Percentiles rank a stretch among this genome's conserved stretches.
These are phyloP conservation scores for Ditula angustiorana DNA, from an alignment of 2,888 invertebrate genomes.

Conservation along the genomic window DNA sequence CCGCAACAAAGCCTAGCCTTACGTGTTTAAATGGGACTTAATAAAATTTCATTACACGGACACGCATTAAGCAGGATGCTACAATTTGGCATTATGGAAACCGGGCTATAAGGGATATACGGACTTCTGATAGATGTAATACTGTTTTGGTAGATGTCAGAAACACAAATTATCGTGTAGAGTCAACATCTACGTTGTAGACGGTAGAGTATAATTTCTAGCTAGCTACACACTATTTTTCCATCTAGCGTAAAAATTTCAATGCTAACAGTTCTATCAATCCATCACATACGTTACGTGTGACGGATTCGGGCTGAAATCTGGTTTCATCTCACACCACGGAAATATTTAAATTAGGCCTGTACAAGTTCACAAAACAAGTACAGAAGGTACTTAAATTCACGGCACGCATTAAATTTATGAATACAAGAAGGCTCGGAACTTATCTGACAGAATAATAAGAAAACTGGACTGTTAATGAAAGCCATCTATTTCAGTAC, in stretches of 20 bases:
- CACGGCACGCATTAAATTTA: conserved; percentile 21
- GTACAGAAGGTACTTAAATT: conserved; percentile 11
- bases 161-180: not conserved
- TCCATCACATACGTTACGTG: not conserved
- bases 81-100: not conserved
- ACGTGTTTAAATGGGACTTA: conserved; percentile 24
- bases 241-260: too few species aligned
- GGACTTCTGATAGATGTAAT: not conserved
- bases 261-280: not conserved
- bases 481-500: conserved; percentile 32
- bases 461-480: conserved; percentile 27
- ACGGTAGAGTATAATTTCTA: too few species aligned
- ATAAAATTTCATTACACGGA: conserved; percentile 23
- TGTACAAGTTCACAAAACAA: conserved; percentile 17
- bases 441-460: conserved; percentile 17
- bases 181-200: too few species aligned
- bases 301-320: not conserved
- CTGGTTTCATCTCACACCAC: not conserved
- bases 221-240: not conserved
- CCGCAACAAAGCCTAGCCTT: conserved; percentile 21
- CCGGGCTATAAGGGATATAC: not conserved
- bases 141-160: not conserved
- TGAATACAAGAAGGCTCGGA: conserved; percentile 32
- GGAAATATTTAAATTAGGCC: conserved; percentile 26
- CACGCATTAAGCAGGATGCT: not conserved